Evolutionary conservation across 2,888 invertebrate species (phyloP).

Genomic region (Lepidonotus clava): DNA sequence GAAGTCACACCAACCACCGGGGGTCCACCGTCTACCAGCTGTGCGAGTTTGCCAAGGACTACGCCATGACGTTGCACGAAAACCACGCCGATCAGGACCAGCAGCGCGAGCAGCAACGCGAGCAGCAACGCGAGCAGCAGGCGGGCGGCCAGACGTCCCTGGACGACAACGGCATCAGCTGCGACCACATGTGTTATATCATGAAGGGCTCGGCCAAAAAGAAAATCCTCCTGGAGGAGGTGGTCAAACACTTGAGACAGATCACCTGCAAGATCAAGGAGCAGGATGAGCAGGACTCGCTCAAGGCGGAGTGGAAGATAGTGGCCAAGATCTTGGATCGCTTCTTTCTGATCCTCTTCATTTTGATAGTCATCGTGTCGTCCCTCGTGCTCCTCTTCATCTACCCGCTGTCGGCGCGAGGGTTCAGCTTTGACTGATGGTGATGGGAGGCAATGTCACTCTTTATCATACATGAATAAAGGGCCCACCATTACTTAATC

Average conservation of each 20-base stretch:
- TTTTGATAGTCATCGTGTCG: conserved; percentile 61
- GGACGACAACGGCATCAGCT: conserved; percentile 47
- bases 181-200: conserved; percentile 49
- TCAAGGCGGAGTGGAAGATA: conserved; percentile 64
- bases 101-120: not conserved
- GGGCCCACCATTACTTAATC: too few relatives aligned
- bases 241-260: conserved; percentile 60
- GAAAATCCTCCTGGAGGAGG: conserved; percentile 59
- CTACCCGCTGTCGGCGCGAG: conserved; percentile 59
- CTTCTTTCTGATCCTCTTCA: conserved; percentile 64
- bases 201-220: conserved; percentile 17
- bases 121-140: not conserved
- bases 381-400: conserved; percentile 61
- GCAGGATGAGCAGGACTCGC: conserved; percentile 58
- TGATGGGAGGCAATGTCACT: too few relatives aligned
- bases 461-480: too few relatives aligned
- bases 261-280: conserved; percentile 63
- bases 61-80: not conserved
- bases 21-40: conserved; percentile 58
- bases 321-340: conserved; percentile 65
- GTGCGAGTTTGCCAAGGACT: conserved; percentile 55
- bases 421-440: conserved; percentile 27
- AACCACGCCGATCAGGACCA: not conserved
- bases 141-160: not conserved
- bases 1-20: conserved; percentile 48